Evolutionary conservation across 2,113 vertebrate species (phyloP).

Genomic region (Catagonus wagneri): DNA sequence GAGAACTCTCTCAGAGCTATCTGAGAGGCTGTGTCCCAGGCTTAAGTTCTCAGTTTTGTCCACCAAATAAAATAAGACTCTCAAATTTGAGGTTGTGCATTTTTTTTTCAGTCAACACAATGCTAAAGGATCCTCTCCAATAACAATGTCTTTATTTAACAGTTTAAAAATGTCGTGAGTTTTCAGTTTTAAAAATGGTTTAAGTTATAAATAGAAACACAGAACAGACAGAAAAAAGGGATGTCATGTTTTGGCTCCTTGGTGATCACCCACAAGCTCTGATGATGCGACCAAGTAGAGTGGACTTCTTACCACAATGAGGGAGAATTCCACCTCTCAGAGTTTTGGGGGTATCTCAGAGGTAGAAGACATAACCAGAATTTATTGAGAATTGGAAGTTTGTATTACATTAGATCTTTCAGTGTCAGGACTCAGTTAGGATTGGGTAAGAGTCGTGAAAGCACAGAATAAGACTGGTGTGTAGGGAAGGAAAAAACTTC

Average conservation of each 20-base stretch:
- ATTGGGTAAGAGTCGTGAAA: background rate
- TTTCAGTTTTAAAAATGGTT: background rate
- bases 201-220: background rate
- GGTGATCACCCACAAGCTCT: background rate
- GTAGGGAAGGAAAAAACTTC: background rate
- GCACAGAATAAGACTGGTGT: background rate
- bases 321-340: background rate
- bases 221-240: background rate
- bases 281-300: background rate
- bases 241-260: background rate
- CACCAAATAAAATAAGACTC: no score
- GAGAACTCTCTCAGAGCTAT: no score
- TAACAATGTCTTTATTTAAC: background rate
- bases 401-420: background rate
- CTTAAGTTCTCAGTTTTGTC: no score
- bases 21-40: no score
- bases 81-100: no score
- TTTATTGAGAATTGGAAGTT: background rate
- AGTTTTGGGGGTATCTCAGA: background rate
- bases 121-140: background rate
- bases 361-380: background rate
- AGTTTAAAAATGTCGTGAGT: background rate
- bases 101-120: no score
- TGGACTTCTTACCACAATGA: background rate
- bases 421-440: background rate